Conservation (phyloP, 2,888 invertebrate species). For the Melikaiella ostensackeni region DNA sequence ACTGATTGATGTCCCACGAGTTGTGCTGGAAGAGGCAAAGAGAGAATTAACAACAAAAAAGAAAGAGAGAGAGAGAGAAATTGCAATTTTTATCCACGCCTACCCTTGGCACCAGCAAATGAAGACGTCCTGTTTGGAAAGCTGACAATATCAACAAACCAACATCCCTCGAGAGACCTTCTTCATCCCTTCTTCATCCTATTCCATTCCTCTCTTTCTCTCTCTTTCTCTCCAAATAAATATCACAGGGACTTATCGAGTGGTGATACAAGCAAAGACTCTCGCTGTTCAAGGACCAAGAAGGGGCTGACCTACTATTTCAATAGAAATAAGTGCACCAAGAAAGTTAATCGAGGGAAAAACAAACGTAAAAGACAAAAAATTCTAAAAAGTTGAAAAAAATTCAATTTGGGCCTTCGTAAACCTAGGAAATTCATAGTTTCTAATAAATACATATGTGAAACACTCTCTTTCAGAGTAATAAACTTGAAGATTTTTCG, state of each 20-base stretch:
- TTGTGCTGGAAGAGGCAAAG: slow-evolving; percentile 43
- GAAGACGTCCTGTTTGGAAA: neutral
- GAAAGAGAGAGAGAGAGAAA: slow-evolving; percentile 35
- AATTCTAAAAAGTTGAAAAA: neutral
- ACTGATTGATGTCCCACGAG: slow-evolving; percentile 43
- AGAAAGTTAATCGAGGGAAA: slow-evolving; percentile 11
- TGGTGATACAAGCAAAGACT: slow-evolving; percentile 36
- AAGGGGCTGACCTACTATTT: slow-evolving; percentile 28
- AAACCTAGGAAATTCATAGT: neutral
- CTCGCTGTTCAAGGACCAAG: slow-evolving; percentile 23
- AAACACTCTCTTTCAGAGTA: slow-evolving; percentile 2
- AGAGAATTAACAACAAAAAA: slow-evolving; percentile 25
- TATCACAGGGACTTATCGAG: slow-evolving; percentile 20
- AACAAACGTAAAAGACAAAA: slow-evolving; percentile 10
- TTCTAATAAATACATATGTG: neutral
- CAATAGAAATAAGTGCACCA: slow-evolving; percentile 23
- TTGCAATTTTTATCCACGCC: neutral
- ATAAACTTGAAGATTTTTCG: neutral
- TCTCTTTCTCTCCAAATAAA: slow-evolving; percentile 13
- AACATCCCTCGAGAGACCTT: neutral
- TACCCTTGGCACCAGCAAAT: neutral
- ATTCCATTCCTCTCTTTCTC: slow-evolving; percentile 23
- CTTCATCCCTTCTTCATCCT: neutral
- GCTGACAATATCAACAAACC: neutral
- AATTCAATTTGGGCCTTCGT: neutral